phyloP scores from a whole-genome alignment of 23 tunicate species.

The Halocynthia roretzi region DNA sequence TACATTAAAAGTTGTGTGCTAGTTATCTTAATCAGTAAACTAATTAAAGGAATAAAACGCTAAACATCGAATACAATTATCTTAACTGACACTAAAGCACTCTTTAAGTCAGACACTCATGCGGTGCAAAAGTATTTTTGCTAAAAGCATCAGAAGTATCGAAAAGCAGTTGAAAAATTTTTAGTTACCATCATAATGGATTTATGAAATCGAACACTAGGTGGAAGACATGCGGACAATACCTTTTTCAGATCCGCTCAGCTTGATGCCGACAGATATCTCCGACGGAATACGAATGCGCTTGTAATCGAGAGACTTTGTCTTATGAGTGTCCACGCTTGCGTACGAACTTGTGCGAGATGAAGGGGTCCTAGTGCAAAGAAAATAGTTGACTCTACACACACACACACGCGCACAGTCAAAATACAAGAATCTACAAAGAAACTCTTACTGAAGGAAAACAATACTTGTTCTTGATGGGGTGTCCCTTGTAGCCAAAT shows the following conservation, averaged over 20 bases:
- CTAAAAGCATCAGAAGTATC: too few species aligned
- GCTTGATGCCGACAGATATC: constrained; percentile 39
- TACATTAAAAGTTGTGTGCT: too few species aligned
- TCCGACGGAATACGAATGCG: constrained; percentile 84
- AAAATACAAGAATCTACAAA: not conserved
- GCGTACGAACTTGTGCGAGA: constrained; percentile 13
- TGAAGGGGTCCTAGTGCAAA: constrained; percentile 3
- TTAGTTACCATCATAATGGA: not conserved
- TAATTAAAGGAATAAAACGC: too few species aligned
- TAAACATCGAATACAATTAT: too few species aligned
- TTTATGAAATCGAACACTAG: not conserved
- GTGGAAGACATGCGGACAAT: not conserved
- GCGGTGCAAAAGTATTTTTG: too few species aligned
- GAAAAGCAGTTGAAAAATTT: not conserved
- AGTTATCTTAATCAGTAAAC: too few species aligned
- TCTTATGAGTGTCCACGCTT: constrained; percentile 4
- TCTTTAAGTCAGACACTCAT: too few species aligned
- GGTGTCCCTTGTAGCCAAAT: too few species aligned
- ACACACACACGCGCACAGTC: not conserved
- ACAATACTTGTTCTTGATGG: not conserved
- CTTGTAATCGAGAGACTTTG: constrained; percentile 40
- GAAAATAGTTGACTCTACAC: too few species aligned
- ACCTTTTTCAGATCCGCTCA: constrained; percentile 75
- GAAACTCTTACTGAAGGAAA: not conserved
- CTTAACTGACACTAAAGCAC: too few species aligned